Percentiles rank a stretch among this genome's conserved stretches.
These are phyloP conservation scores for Andrena haemorrhoa DNA, from an alignment of 2,888 invertebrate genomes.

Conservation along the genomic window DNA sequence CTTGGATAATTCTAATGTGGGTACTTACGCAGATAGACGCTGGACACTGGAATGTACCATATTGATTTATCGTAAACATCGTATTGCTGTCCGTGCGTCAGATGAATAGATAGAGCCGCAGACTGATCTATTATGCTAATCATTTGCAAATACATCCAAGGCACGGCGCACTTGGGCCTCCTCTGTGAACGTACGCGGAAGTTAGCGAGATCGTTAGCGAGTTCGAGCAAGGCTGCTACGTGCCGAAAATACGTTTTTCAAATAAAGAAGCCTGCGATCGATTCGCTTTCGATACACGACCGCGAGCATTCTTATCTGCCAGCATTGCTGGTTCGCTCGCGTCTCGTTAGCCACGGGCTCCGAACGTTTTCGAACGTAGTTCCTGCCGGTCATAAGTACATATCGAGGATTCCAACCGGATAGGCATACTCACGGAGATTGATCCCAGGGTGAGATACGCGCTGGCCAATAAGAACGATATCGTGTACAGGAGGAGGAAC, in stretches of 20 bases:
- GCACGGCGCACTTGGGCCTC: conserved; percentile 77
- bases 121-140: conserved; percentile 81
- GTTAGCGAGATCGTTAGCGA: conserved; percentile 70
- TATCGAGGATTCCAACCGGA: not conserved
- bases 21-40: conserved; percentile 79
- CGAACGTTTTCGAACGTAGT: conserved; percentile 1
- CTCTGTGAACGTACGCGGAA: conserved; percentile 78
- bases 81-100: conserved; percentile 69
- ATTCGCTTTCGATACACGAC: conserved; percentile 51
- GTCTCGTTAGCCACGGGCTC: not conserved
- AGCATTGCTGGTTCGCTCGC: not conserved
- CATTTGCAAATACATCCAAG: conserved; percentile 83
- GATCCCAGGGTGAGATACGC: conserved; percentile 80
- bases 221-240: conserved; percentile 69
- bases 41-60: conserved; percentile 80
- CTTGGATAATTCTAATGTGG: conserved; percentile 18
- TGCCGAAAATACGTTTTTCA: conserved; percentile 66
- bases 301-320: conserved; percentile 2
- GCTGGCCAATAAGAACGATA: conserved; percentile 77
- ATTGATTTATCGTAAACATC: conserved; percentile 72
- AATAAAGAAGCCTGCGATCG: conserved; percentile 50
- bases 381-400: not conserved
- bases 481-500: conserved; percentile 77
- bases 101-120: conserved; percentile 75
- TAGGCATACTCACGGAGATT: conserved; percentile 76